These are phyloP conservation scores for Agonopterix arenella DNA, from an alignment of 2,888 invertebrate genomes.

Conservation along the genomic window DNA sequence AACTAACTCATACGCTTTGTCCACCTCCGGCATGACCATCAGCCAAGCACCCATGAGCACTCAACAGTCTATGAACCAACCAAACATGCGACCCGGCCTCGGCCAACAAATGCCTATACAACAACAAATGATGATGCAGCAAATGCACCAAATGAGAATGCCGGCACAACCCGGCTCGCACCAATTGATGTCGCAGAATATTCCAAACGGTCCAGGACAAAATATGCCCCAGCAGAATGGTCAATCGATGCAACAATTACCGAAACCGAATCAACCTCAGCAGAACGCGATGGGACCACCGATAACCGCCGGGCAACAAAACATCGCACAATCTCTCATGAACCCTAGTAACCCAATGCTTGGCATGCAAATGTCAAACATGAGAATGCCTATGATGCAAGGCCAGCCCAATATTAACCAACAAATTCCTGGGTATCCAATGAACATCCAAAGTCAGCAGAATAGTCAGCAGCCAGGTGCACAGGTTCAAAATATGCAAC, in stretches of 20 bases:
- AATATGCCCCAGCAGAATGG: constrained; percentile 41
- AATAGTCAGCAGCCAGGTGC: constrained; percentile 33
- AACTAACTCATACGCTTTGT: constrained; percentile 44
- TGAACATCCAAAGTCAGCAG: constrained; percentile 44
- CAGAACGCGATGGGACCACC: constrained; percentile 40
- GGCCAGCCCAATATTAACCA: constrained; percentile 40
- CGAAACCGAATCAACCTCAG: constrained; percentile 47
- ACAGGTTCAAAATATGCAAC: constrained; percentile 40
- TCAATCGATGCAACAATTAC: constrained; percentile 26
- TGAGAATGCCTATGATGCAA: constrained; percentile 59
- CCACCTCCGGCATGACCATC: constrained; percentile 41
- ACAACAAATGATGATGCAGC: constrained; percentile 57
- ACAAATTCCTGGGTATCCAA: constrained; percentile 46
- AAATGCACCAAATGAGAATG: constrained; percentile 66
- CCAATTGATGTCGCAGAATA: constrained; percentile 41
- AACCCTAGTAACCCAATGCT: constrained; percentile 50
- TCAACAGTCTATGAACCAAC: constrained; percentile 44
- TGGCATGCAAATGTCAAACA: constrained; percentile 59
- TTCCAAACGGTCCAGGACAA: constrained; percentile 39
- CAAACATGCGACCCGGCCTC: constrained; percentile 42
- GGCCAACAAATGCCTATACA: constrained; percentile 48
- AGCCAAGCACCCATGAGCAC: constrained; percentile 35
- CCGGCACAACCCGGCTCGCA: constrained; percentile 49
- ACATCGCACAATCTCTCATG: constrained; percentile 37
- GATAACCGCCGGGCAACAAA: constrained; percentile 46